A percentile compares a stretch with the other conserved stretches of the same genome.
phyloP scores from a whole-genome alignment of 2,888 invertebrate genomes.

The Invenusta paracnida region DNA sequence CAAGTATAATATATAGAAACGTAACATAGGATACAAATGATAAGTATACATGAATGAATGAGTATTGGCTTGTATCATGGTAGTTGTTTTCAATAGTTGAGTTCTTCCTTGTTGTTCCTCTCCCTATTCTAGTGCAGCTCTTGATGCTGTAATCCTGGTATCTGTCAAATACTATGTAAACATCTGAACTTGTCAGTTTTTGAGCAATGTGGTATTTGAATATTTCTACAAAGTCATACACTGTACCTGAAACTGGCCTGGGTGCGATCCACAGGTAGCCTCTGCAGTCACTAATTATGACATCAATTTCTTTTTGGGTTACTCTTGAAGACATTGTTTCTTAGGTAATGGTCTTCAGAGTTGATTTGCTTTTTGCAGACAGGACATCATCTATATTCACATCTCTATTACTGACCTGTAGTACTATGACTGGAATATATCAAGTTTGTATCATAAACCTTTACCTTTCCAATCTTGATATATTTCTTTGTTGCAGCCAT shows the following conservation, averaged over 20 bases:
- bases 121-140: too few species aligned
- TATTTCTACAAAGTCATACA: neutral
- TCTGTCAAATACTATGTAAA: neutral
- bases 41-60: too few species aligned
- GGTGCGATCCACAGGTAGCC: neutral
- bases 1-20: neutral
- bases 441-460: conserved; percentile 40
- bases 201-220: neutral
- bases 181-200: neutral
- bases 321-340: conserved; percentile 9
- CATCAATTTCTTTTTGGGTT: neutral
- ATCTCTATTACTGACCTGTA: conserved; percentile 19
- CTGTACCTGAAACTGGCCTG: neutral
- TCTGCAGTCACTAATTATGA: neutral
- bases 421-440: conserved; percentile 44
- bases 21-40: too few species aligned
- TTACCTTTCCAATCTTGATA: conserved; percentile 20
- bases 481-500: conserved; percentile 38
- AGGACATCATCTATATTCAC: conserved; percentile 42
- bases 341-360: conserved; percentile 37
- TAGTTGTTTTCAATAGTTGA: neutral
- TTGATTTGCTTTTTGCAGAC: conserved; percentile 43
- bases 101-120: neutral
- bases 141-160: neutral
- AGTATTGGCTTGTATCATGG: too few species aligned